Evolutionary conservation across 2,797 vertebrate species (phyloP), one percentile per base, ranked within the genome.

Genomic region (Sebastes reedi): DNA sequence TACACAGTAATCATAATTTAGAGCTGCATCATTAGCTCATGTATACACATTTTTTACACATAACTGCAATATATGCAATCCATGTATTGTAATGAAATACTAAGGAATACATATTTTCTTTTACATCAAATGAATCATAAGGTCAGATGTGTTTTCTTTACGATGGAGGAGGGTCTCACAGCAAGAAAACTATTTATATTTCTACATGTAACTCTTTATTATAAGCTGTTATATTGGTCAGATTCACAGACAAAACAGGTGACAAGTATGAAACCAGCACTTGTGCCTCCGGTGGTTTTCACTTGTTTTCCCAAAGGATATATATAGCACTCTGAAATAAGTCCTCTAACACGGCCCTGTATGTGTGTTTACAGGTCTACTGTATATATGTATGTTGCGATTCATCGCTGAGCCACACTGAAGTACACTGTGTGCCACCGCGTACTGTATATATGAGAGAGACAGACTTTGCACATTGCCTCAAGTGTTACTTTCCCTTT

Each of bases 401-500:
- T 66, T 42, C 39, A 6, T 22, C 13, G 3, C 75, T 20, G 72
- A 84, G 67, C 32, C 29, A 67, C 20, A 10, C 52, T 30, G 64
- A 54, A 36, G 52, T 9, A 42, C 67, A 64, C 52, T 9, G 29
- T 42, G 56, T 65, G 12, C 25, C 54, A 1, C 77, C 6, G 1
- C 8, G 18, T 54, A n/a, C 18, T 20, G 5, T 25, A 64, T 62
- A 50, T 60, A 42, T 24, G 67, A 75, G 70, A 81, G 69, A 77
- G 27, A 79, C 56, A 61, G 77, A 78, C 83, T 86, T 86, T 73
- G 70, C 88, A 88, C 77, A n/a, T 77, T n/a, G 72, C 87, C 81
- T 72, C 42, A 36, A 82, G 89, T 88, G 87, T 81, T 89, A 75
- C 62, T 72, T 89, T 85, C n/a, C 56, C 65, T 82, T 82, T 80